Percentiles rank a stretch among this genome's conserved stretches.
These are phyloP conservation scores for Halcyon leucocephala DNA, from an alignment of 2,797 vertebrate species.

Conservation along the genomic window DNA sequence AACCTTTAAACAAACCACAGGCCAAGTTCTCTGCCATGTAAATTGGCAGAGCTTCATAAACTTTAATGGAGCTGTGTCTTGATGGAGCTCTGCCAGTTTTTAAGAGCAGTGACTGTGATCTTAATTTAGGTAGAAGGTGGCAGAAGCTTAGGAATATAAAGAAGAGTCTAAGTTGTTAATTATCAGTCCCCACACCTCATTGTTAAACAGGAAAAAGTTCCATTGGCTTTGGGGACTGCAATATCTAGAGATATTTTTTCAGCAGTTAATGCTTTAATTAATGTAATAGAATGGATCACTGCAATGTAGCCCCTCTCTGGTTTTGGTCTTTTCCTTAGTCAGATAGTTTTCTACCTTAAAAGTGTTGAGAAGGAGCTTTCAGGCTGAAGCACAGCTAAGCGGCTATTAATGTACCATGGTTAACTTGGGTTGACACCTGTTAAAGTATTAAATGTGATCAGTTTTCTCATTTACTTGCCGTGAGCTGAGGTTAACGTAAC, in stretches of 20 bases:
- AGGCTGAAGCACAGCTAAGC: neutral
- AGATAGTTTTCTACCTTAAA: neutral
- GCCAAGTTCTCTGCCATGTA: neutral
- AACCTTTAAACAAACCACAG: conserved; percentile 40
- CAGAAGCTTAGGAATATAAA: neutral
- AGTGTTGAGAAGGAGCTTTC: neutral
- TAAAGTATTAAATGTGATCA: neutral
- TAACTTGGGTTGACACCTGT: neutral
- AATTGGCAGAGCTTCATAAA: conserved; percentile 36
- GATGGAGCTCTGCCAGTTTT: neutral
- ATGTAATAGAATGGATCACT: neutral
- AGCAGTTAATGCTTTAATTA: neutral
- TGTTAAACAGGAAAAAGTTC: neutral
- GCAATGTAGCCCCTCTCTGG: neutral
- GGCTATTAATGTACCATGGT: neutral
- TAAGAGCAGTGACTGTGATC: neutral
- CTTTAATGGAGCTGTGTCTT: neutral
- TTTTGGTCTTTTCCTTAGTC: neutral
- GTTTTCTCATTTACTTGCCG: neutral
- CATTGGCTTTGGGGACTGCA: neutral
- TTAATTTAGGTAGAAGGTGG: neutral
- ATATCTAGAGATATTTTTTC: neutral
- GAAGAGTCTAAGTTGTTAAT: neutral
- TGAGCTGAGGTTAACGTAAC: neutral
- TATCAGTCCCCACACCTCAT: neutral